phyloP scores from a whole-genome alignment of 2,888 invertebrate species.

The Plebejus argus region DNA sequence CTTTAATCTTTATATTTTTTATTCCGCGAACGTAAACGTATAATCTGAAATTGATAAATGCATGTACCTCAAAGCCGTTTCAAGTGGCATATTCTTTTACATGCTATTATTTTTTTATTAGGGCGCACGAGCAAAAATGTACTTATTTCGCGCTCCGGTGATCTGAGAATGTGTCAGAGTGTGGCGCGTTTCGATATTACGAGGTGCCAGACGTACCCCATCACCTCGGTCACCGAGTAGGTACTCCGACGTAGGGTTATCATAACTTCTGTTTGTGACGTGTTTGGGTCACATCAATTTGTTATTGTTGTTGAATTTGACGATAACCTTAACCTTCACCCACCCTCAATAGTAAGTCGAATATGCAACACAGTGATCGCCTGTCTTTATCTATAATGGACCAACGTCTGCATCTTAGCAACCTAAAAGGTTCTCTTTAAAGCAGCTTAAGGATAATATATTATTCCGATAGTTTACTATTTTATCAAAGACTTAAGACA shows the following conservation, averaged over 20 bases:
- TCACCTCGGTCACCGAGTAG: conserved; percentile 45
- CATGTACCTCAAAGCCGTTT: conserved; percentile 19
- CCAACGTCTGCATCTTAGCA: not conserved
- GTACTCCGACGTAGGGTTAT: conserved; percentile 25
- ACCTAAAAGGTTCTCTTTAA: not conserved
- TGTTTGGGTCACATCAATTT: not conserved
- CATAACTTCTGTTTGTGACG: conserved; percentile 2
- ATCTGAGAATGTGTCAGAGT: conserved; percentile 78
- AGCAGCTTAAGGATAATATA: not conserved
- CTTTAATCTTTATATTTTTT: not conserved
- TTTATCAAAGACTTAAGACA: not conserved
- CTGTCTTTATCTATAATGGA: too few relatives aligned
- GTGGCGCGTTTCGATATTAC: conserved; percentile 65
- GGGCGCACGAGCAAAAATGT: conserved; percentile 77
- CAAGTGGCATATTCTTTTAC: conserved; percentile 58
- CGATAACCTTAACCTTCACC: too few relatives aligned
- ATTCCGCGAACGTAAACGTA: not conserved
- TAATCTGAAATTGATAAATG: conserved; percentile 12
- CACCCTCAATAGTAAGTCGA: too few relatives aligned
- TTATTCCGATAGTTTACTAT: not conserved
- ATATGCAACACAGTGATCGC: too few relatives aligned
- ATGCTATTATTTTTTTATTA: conserved; percentile 78
- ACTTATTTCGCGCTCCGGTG: conserved; percentile 80
- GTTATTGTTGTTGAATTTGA: too few relatives aligned
- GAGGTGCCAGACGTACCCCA: conserved; percentile 62